Percentiles rank a stretch among this genome's conserved stretches.
Evolutionary conservation across 2,888 invertebrate genomes (phyloP).

Genomic region (Dromius quadrimaculatus): DNA sequence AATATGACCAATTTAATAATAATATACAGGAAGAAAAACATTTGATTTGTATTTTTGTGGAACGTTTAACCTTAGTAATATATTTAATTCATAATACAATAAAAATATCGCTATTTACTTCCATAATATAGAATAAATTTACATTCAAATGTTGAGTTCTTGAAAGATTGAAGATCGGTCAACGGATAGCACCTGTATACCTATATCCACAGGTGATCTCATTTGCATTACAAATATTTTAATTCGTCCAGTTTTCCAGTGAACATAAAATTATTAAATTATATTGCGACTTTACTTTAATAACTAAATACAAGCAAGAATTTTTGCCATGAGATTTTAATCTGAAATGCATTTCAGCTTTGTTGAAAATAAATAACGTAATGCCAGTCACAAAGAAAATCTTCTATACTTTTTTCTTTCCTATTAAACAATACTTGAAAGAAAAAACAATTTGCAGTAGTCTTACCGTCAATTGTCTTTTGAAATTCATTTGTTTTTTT

Average conservation of each 20-base stretch:
- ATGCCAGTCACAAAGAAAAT: too few species aligned
- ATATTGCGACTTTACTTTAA: not conserved
- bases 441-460: too few species aligned
- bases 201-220: not conserved
- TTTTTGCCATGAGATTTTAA: not conserved
- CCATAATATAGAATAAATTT: conserved; percentile 4
- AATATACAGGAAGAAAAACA: not conserved
- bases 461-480: too few species aligned
- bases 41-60: not conserved
- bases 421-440: too few species aligned
- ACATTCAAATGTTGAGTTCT: too few species aligned
- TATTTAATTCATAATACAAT: not conserved
- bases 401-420: too few species aligned
- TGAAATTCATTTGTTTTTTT: too few species aligned
- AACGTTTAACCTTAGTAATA: conserved; percentile 14
- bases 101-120: not conserved
- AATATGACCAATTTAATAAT: not conserved
- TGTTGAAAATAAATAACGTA: too few species aligned
- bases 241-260: conserved; percentile 2
- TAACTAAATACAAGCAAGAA: not conserved
- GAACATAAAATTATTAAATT: not conserved
- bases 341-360: too few species aligned
- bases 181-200: conserved; percentile 11
- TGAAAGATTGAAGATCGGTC: not conserved
- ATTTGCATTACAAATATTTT: conserved; percentile 22